These are phyloP conservation scores for Unio pictorum DNA, from an alignment of 2,888 invertebrate species.

Conservation along the genomic window DNA sequence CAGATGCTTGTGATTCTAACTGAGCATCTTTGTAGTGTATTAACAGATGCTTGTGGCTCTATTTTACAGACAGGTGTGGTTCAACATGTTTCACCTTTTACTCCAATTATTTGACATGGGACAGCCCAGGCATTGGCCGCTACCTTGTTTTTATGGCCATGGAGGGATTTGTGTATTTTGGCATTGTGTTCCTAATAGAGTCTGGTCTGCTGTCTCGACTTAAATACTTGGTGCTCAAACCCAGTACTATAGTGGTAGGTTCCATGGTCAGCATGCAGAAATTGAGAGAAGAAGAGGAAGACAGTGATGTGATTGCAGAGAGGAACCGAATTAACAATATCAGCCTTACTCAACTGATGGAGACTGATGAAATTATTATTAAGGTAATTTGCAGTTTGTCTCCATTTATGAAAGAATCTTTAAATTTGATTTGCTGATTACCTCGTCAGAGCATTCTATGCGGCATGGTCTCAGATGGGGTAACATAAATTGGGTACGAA, in stretches of 20 bases:
- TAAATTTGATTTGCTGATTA: too few relatives aligned
- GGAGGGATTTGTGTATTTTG: constrained; percentile 76
- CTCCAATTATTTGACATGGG: constrained; percentile 78
- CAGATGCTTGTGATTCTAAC: too few relatives aligned
- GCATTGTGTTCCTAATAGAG: constrained; percentile 79
- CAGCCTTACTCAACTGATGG: constrained; percentile 26
- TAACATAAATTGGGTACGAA: too few relatives aligned
- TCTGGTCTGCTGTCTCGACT: constrained; percentile 16
- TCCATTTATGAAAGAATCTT: too few relatives aligned
- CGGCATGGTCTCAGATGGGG: too few relatives aligned
- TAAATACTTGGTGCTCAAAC: constrained; percentile 1
- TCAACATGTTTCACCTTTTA: constrained; percentile 55
- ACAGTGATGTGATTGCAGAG: constrained; percentile 70
- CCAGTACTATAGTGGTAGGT: neutral
- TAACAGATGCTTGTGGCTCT: constrained; percentile 1
- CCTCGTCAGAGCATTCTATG: too few relatives aligned
- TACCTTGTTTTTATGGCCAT: constrained; percentile 77
- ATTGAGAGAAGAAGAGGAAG: constrained; percentile 27
- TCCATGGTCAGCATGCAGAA: neutral
- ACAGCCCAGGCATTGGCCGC: constrained; percentile 79
- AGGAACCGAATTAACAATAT: constrained; percentile 60
- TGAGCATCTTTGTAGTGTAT: too few relatives aligned
- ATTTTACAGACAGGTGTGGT: constrained; percentile 18
- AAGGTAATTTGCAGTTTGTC: too few relatives aligned
- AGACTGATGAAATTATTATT: constrained; percentile 75